Base-by-base conservation (phyloP, 2,888 invertebrate species). In the Leptura quadrifasciata region DNA sequence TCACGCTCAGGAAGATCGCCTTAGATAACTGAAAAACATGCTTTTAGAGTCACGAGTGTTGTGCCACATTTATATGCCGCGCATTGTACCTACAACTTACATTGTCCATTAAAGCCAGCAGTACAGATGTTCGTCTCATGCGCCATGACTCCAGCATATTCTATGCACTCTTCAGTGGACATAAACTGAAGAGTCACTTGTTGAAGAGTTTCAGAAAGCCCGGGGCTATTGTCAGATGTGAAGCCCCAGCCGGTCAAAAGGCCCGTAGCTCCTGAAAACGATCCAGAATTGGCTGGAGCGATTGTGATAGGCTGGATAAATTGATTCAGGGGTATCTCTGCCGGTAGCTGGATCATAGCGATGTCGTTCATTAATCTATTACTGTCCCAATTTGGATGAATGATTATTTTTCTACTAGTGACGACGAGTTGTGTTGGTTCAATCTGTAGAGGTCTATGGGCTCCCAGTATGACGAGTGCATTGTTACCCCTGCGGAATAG, bases 111-210 rank as follows among this genome's bases (percentile, higher is more conserved):
- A 15, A 31, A 31, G 17, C 91, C 91, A 20, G 86, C 86, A 39
- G 90, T 89, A 79, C 91, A 92, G 10, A 92, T 78, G 78, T 91
- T 90, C 65, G 89, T 82, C 84, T 21, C 89, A 87, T 35, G 91
- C 86, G 0, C 84, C 71, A 4, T 1, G 89, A 84, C 0, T 86
- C 84, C 80, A 88, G 90, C 70, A 86, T 87, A 2, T 78, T 84
- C 81, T 90, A 5, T 90, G 80, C 91, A 92, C 0, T 83, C 86
- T 0, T 79, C 70, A 75, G 91, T 91, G 2, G 86, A 86, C 67
- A 91, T 87, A 21, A 91, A 87, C 35, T 86, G 5, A 8, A 65
- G 65, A n/a, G 52, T 10, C 12, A 65, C 52, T 17, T 18, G 18
- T 24, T 65, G 52, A 6, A 65, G 65, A 8, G 24, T 52, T 15